Evolutionary conservation across 2,888 invertebrate genomes (phyloP), one percentile per base, ranked within the genome.

Genomic region (Piscicola geometra): DNA sequence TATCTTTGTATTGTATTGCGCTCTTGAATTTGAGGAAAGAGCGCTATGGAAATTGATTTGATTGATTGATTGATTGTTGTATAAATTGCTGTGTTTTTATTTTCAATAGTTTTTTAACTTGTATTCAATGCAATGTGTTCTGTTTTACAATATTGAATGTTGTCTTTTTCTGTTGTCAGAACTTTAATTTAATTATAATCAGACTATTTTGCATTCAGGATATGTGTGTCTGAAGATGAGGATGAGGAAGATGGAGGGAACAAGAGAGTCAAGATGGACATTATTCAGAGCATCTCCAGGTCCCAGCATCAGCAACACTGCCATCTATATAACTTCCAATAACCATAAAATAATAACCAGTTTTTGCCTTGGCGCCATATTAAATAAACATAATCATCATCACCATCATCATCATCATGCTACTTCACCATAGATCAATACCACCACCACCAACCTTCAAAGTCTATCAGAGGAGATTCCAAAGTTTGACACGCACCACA

Each of bases 401-500:
- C n/a, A 5, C 3, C 9, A 56, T 18, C 21, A 15, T 56, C n/a
- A n/a, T 56, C 60, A 56, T 5, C 60, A 56, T 25, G 21, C 25
- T 18, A 56, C 9, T 21, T 18, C 41, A 56, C n/a, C 3, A 9
- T 25, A 21, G n/a, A 18, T 5, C n/a, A 18, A 21, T 15, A 9
- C n/a, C 60, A 56, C n/a, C n/a, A 41, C 41, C 41, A 41, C 5
- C 41, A 41, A 15, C 41, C 9, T 15, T 56, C 21, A 15, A 9
- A 47, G 50, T 21, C 9, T 47, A 47, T 56, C 60, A 15, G 60
- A 56, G 21, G 60, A 56, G 25, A 3, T 56, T 5, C 60, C 60
- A 18, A 56, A 56, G 25, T 56, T 96, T 79, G 90, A 91, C 75
- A 90, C 96, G 32, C 94, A 95, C 84, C 91, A 91, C 1, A 89